phyloP scores from a whole-genome alignment of 1,140 invertebrate species.

The Protaetia brevitarsis region DNA sequence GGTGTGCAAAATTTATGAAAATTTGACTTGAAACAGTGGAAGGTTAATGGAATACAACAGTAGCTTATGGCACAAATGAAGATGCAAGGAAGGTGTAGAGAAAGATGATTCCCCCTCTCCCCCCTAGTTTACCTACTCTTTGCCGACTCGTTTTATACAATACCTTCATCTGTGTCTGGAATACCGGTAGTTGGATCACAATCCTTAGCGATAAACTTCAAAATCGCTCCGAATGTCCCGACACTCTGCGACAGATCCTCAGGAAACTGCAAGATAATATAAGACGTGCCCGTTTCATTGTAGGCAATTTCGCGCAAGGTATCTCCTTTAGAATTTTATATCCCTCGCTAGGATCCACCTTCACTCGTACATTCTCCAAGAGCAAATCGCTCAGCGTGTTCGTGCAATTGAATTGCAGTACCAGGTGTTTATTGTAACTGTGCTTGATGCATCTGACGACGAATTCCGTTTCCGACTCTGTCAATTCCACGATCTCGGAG shows the following conservation, averaged over 20 bases:
- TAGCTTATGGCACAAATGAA: too few species aligned
- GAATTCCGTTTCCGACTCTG: constrained; percentile 98
- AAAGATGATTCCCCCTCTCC: too few species aligned
- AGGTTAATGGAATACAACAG: too few species aligned
- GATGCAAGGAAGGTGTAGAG: too few species aligned
- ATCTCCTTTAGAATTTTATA: constrained; percentile 75
- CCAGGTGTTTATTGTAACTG: constrained; percentile 77
- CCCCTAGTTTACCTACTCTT: too few species aligned
- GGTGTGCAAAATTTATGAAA: too few species aligned
- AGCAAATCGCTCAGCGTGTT: constrained; percentile 96
- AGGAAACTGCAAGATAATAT: constrained; percentile 81
- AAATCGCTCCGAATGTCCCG: constrained; percentile 81
- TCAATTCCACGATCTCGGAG: constrained; percentile 84
- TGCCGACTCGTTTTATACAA: too few species aligned
- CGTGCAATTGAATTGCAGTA: constrained; percentile 93
- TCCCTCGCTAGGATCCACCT: constrained; percentile 77
- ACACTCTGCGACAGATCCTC: constrained; percentile 69
- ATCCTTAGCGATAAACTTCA: constrained; percentile 93
- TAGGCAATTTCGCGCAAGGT: constrained; percentile 77
- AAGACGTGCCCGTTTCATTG: constrained; percentile 84
- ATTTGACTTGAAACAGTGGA: too few species aligned
- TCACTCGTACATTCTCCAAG: constrained; percentile 85
- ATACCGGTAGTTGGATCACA: constrained; percentile 93
- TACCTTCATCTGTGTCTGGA: constrained; percentile 87
- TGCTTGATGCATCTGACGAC: constrained; percentile 95